Evolutionary conservation across 2,113 vertebrate genomes (phyloP).

Genomic region (Xenus cinereus): DNA sequence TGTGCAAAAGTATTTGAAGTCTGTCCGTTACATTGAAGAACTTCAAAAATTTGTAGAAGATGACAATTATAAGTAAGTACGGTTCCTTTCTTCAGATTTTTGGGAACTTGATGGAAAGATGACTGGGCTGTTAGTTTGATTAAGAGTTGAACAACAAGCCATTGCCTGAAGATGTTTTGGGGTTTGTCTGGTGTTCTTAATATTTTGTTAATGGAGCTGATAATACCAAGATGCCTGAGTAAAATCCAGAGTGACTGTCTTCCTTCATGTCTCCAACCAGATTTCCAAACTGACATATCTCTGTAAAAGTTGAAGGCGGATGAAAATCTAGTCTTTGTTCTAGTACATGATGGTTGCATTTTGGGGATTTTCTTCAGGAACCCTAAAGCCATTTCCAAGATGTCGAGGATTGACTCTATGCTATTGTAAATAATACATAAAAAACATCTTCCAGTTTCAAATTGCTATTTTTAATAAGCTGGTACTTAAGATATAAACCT

Average conservation of each 20-base stretch:
- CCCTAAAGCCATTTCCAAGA: background rate
- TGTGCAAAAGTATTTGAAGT: slow-evolving; percentile 93
- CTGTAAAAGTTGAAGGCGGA: background rate
- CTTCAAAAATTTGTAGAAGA: slow-evolving; percentile 97
- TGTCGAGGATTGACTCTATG: background rate
- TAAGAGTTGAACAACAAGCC: background rate
- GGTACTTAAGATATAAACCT: background rate
- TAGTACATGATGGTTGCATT: background rate
- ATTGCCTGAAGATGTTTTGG: background rate
- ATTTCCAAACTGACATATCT: background rate
- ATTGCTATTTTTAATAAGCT: background rate
- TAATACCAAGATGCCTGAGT: background rate
- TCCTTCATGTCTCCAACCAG: background rate
- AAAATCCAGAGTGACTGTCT: background rate
- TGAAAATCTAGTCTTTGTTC: background rate
- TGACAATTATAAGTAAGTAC: slow-evolving; percentile 94
- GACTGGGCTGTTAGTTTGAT: background rate
- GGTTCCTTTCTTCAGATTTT: background rate
- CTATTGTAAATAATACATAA: background rate
- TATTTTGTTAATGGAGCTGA: background rate
- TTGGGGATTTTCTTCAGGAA: background rate
- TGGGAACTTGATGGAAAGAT: background rate
- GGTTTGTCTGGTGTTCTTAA: background rate
- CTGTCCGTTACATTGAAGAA: slow-evolving; percentile 94
- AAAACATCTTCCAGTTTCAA: background rate